Base-by-base conservation (phyloP, 2,888 invertebrate species). In the Dryococelus australis region DNA sequence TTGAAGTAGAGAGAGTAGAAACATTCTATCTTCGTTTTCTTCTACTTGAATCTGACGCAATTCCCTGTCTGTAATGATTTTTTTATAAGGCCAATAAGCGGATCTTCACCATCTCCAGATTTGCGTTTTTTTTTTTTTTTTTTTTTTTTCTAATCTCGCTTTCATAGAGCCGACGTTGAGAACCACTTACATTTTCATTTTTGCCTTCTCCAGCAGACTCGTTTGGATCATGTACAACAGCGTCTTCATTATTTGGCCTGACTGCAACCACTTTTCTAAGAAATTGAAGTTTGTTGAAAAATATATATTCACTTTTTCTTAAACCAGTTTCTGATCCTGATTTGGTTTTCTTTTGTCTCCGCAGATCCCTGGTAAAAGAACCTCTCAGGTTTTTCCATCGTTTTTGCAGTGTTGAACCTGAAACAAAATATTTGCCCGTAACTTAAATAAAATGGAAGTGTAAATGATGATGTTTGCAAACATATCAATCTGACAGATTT, bases 271-370 rank as follows among this genome's bases (percentile, higher is more conserved):
- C 89, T 65, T n/a, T n/a, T n/a, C n/a, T n/a, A n/a, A n/a, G n/a
- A n/a, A n/a, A n/a, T 89, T 89, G 89, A 81, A 90, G 86, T 85
- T 90, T 90, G 88, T 90, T 88, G 51, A 90, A 90, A 65, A 89
- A 88, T 26, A 89, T 89, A 86, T 90, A 90, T 88, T 90, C 89
- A 80, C 89, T 89, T 87, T 90, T 90, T 65, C 90, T 89, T 47
- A 87, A 86, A 78, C 35, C 80, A 84, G 88, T 87, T n/a, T 88
- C 89, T 84, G 87, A 88, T 26, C 89, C 89, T 28, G 89, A 89
- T 85, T 88, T 89, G 43, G 89, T 86, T 87, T 88, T 24, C 10
- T 89, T 89, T 89, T 90, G 89, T 1, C 51, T 26, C 27, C 87
- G n/a, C 24, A 43, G 24, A 16, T 87, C 86, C n/a, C 86, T 28